These are phyloP conservation scores for Xenopus laevis DNA, from an alignment of 2,113 vertebrate genomes.

Conservation along the genomic window DNA sequence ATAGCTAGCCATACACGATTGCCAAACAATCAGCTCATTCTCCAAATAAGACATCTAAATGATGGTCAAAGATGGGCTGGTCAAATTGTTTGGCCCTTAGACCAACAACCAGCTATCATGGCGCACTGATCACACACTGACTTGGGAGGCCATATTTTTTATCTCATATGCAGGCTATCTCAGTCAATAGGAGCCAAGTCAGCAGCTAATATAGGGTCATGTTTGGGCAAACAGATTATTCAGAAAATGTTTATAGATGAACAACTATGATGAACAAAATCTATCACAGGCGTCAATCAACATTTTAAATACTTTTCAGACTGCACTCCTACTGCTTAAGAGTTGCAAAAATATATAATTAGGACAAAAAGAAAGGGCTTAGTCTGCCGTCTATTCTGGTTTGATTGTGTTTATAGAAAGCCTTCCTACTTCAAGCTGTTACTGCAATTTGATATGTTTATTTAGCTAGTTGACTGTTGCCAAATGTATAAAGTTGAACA, in stretches of 20 bases:
- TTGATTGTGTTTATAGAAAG: conserved; percentile 25
- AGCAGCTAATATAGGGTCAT: no score
- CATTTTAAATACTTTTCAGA: conserved; percentile 13
- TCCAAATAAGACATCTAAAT: no score
- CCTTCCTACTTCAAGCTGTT: conserved; percentile 15
- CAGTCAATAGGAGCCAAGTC: no score
- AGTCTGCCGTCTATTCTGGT: background rate
- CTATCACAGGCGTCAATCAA: background rate
- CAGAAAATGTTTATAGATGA: conserved; percentile 7
- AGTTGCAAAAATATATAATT: background rate
- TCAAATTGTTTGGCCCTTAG: no score
- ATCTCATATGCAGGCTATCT: no score
- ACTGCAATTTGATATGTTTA: conserved; percentile 32
- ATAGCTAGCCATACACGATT: no score
- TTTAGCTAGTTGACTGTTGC: conserved; percentile 32
- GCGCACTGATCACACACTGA: no score
- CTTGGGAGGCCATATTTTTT: no score
- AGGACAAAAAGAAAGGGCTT: conserved; percentile 11
- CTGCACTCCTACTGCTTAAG: conserved; percentile 17
- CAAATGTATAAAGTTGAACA: conserved; percentile 29
- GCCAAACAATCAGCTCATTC: no score
- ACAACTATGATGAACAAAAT: background rate
- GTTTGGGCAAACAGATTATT: background rate
- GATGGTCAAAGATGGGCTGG: no score
- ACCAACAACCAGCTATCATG: no score